Evolutionary conservation across 2,113 vertebrate genomes (phyloP).

Genomic region (Austrofundulus limnaeus): DNA sequence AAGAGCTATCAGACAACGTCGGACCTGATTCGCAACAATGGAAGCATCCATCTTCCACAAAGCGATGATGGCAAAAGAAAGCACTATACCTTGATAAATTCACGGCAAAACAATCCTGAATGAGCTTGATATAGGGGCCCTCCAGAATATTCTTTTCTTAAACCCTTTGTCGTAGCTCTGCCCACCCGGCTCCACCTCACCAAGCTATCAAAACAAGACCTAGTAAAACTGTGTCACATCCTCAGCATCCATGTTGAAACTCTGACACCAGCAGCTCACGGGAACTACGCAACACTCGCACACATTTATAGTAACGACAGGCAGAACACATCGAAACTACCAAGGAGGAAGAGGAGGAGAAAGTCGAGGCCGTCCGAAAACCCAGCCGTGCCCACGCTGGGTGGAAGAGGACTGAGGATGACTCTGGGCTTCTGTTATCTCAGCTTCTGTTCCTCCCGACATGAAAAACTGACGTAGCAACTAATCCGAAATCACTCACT

Average conservation of each 20-base stretch:
- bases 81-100: conserved; percentile 42
- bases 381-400: conserved; percentile 64
- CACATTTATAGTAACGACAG: conserved; percentile 46
- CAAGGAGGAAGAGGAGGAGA: conserved; percentile 68
- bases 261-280: conserved; percentile 71
- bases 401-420: conserved; percentile 69
- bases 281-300: conserved; percentile 58
- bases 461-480: conserved; percentile 87
- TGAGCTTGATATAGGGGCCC: conserved; percentile 80
- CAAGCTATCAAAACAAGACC: conserved; percentile 57
- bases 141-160: conserved; percentile 87
- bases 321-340: conserved; percentile 67
- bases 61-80: conserved; percentile 14
- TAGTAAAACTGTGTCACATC: conserved; percentile 76
- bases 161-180: conserved; percentile 76
- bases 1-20: conserved; percentile 18
- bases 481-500: conserved; percentile 75
- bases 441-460: conserved; percentile 79
- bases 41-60: conserved; percentile 27
- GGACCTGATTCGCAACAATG: conserved; percentile 21
- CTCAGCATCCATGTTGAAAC: conserved; percentile 83
- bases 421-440: conserved; percentile 76
- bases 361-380: conserved; percentile 65
- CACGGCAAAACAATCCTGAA: conserved; percentile 53
- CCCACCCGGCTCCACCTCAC: conserved; percentile 61